Base-by-base conservation (phyloP, 2,888 invertebrate genomes). In the Caenorhabditis sp. region DNA sequence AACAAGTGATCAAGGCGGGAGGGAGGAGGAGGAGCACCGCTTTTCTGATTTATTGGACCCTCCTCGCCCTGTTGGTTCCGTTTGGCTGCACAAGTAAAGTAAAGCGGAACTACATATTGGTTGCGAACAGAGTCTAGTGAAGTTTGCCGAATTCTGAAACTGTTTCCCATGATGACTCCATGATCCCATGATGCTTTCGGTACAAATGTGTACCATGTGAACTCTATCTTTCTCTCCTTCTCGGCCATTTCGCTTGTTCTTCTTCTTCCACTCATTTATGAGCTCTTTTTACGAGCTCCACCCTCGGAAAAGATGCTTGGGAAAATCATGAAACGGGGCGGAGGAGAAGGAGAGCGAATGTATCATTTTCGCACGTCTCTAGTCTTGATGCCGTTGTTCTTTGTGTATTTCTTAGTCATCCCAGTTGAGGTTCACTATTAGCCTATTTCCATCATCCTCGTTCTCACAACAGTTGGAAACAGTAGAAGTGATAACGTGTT, bases 1-100 rank as follows among this genome's bases (percentile, higher is more conserved):
- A 73, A 59, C 65, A 73, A n/a, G n/a, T n/a, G n/a, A n/a, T n/a
- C n/a, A n/a, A n/a, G 58, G 71, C 62, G 71, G 56, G 39, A 56
- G 37, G 39, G 55, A 39, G 46, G 17, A 41, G 65, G 63, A 27
- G 55, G 65, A 65, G 46, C 46, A 55, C 9, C 4, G 1, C 6
- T 6, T 3, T 32, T 30, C 45, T 45, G 63, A 65, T 65, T 55
- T 46, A 65, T 55, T 55, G 65, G 20, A 26, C 27, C 61, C 17
- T n/a, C 26, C 26, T 27, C 7, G 35, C 20, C 11, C 22, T 22
- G 9, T 35, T 9, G 39, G 50, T 30, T 43, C 30, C 24, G 13
- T 24, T 53, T 52, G n/a, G 41, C 6, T 15, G 15, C 24, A 56
- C 41, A 58, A 27, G 58, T 9, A 30, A 7, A 30, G 30, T 7